Conservation (phyloP, 2,113 vertebrate species). For the Phylloscopus whistleri region DNA sequence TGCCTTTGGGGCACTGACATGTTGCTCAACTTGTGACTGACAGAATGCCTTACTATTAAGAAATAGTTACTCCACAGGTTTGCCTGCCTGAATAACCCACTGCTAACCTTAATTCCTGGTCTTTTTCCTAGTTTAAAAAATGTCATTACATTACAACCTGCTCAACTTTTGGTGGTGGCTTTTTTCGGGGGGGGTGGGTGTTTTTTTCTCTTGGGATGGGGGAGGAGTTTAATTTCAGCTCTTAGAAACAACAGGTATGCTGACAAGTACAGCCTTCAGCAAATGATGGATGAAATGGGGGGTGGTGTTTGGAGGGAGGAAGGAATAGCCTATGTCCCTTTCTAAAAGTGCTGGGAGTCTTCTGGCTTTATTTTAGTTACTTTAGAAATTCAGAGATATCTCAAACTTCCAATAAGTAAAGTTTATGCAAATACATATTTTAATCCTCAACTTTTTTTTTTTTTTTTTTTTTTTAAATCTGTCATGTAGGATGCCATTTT, state of each 20-base stretch:
- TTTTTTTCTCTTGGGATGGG: neutral
- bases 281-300: neutral
- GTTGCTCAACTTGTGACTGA: neutral
- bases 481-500: constrained; percentile 1
- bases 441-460: neutral
- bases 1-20: neutral
- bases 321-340: neutral
- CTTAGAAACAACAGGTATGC: neutral
- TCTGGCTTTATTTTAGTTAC: neutral
- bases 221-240: neutral
- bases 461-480: neutral
- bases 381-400: neutral
- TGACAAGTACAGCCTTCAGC: neutral
- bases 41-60: neutral
- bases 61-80: neutral
- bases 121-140: neutral
- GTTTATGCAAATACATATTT: neutral
- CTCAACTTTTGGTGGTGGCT: neutral
- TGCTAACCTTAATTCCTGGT: neutral
- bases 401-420: neutral
- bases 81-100: neutral
- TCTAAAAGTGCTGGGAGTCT: neutral
- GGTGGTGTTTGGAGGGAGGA: neutral
- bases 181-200: neutral
- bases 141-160: neutral